Base-by-base conservation (phyloP, 2,113 vertebrate genomes). In the Lasiurus borealis region DNA sequence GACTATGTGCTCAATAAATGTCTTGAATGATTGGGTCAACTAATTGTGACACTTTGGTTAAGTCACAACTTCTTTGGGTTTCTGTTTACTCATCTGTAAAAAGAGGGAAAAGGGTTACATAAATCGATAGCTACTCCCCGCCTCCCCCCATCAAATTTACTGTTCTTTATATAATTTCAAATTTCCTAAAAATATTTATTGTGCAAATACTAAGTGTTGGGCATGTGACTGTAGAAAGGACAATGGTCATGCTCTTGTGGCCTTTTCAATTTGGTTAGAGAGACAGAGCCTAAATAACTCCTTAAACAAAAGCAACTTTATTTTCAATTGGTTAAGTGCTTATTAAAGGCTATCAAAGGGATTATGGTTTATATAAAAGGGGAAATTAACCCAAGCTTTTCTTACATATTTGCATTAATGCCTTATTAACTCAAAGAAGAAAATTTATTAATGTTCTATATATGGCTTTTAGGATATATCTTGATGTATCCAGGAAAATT, bases 21-120 rank as follows among this genome's bases (percentile, higher is more conserved):
- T 50, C 66, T 19, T 66, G 19, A 94, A 82, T 25, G 29, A 85
- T 66, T 72, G 7, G 21, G 11, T 44, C 59, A 83, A 69, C 14
- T 71, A 59, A 69, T 16, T 52, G 59, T 83, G 90, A 93, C 16
- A 54, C 40, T 72, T 76, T 34, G 54, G 40, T 83, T 75, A 91
- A 93, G 46, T 82, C 34, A 57, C 12, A 68, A 71, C 4, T 59
- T 95, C 34, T 91, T 21, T 73, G 16, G 27, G 34, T 76, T 9
- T 78, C 11, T 31, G 1, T 88, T 94, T 92, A 52, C 16, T 82
- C 27, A 94, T 85, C 18, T 88, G 3, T 82, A 66, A 92, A 96
- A 91, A 73, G 13, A 44, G 8, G 27, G 29, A 3, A 1, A 12
- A 31, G 9, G 34, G 23, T 57, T 66, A 57, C 1, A 66, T 8